A percentile compares a stretch with the other conserved stretches of the same genome.
Evolutionary conservation across 2,797 vertebrate genomes (phyloP).

Genomic region (Cynodonichthys magdalenae): DNA sequence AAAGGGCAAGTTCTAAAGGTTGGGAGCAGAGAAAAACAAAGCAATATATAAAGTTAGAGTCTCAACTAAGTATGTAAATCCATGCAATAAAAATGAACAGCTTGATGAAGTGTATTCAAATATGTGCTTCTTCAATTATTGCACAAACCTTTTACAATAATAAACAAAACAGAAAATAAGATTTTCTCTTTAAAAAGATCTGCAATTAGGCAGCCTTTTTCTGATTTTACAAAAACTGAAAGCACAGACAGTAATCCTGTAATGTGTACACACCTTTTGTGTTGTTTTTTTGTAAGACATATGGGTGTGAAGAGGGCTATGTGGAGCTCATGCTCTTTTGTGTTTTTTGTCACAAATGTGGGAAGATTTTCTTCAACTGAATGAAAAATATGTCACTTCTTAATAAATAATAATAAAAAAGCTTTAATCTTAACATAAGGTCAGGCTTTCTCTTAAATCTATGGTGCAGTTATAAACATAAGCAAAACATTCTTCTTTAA

Average conservation of each 20-base stretch:
- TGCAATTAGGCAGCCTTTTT: neutral
- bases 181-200: neutral
- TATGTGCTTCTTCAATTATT: neutral
- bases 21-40: conserved; percentile 65
- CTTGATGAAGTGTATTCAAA: neutral
- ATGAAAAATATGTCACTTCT: neutral
- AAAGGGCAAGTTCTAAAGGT: conserved; percentile 91
- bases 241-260: neutral
- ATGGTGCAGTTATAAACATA: no score
- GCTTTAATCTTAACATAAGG: no score
- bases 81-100: neutral
- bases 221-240: conserved; percentile 3
- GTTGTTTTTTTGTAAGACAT: neutral
- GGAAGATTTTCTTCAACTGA: no score
- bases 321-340: no score
- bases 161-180: neutral
- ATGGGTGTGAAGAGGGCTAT: no score
- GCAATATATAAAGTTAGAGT: conserved; percentile 35
- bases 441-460: no score
- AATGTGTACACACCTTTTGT: neutral
- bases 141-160: neutral
- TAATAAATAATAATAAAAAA: neutral
- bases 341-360: no score
- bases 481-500: no score
- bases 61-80: neutral